Evolutionary conservation across 2,113 vertebrate species (phyloP).

Genomic region (Oncorhynchus keta): DNA sequence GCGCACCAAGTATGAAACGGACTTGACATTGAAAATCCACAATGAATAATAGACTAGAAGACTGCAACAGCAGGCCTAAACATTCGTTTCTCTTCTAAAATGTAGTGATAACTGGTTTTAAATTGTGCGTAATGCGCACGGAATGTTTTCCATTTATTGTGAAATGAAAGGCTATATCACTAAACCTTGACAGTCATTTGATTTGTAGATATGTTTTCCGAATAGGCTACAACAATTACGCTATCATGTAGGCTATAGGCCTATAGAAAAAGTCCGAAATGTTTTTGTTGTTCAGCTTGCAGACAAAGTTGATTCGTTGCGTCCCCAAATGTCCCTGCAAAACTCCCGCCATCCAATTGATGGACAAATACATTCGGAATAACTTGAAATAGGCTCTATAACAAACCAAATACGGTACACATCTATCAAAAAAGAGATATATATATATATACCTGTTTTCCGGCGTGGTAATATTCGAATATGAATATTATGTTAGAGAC

Average conservation of each 20-base stretch:
- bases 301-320: neutral
- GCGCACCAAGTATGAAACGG: no score
- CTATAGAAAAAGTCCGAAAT: neutral
- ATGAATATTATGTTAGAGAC: neutral
- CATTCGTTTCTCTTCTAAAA: no score
- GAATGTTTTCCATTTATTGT: neutral
- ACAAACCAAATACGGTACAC: neutral
- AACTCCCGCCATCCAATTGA: neutral
- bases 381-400: neutral
- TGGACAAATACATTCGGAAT: neutral
- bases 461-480: constrained; percentile 10
- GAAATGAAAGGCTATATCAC: neutral
- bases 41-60: no score
- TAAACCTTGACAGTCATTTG: neutral
- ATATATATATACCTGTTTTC: constrained; percentile 50
- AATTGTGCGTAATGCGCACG: constrained; percentile 49
- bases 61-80: no score
- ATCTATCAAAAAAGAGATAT: neutral
- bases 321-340: neutral
- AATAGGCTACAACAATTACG: no score
- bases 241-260: no score
- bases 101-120: no score
- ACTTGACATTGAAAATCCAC: no score
- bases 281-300: neutral
- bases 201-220: neutral